phyloP scores from a whole-genome alignment of 1,140 invertebrate genomes.

The Scaptomyza graminum region DNA sequence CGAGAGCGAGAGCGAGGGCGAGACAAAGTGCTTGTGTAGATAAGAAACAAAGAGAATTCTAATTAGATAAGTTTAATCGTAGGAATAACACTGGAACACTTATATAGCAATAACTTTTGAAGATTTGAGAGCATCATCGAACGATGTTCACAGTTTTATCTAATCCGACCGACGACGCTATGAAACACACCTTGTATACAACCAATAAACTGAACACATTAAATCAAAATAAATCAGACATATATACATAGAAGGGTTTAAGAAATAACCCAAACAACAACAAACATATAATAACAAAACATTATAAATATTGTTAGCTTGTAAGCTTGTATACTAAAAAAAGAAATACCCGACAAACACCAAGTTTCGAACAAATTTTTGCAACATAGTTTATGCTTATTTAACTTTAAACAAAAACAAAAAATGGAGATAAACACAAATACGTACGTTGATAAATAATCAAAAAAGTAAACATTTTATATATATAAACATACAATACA shows the following conservation, averaged over 20 bases:
- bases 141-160: slow-evolving; percentile 45
- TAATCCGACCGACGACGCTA: slow-evolving; percentile 73
- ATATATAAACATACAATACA: slow-evolving; percentile 63
- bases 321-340: slow-evolving; percentile 84
- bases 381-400: slow-evolving; percentile 94
- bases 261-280: slow-evolving; percentile 35
- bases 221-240: slow-evolving; percentile 33
- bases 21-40: slow-evolving; percentile 25
- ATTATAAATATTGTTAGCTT: slow-evolving; percentile 87
- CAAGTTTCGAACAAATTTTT: slow-evolving; percentile 94
- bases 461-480: slow-evolving; percentile 87
- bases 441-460: slow-evolving; percentile 90
- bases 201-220: slow-evolving; percentile 41
- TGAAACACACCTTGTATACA: slow-evolving; percentile 55
- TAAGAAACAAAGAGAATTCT: slow-evolving; percentile 39
- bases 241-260: slow-evolving; percentile 51
- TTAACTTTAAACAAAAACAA: slow-evolving; percentile 85
- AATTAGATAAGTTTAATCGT: slow-evolving; percentile 36
- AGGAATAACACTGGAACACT: slow-evolving; percentile 17
- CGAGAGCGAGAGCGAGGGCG: not conserved
- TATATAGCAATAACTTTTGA: slow-evolving; percentile 61
- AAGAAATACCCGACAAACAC: slow-evolving; percentile 73
- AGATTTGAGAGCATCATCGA: slow-evolving; percentile 40
- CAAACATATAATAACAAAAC: slow-evolving; percentile 51
- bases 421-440: slow-evolving; percentile 86